These are phyloP conservation scores for Copsychus sechellarum DNA, from an alignment of 2,113 vertebrate species.

Conservation along the genomic window DNA sequence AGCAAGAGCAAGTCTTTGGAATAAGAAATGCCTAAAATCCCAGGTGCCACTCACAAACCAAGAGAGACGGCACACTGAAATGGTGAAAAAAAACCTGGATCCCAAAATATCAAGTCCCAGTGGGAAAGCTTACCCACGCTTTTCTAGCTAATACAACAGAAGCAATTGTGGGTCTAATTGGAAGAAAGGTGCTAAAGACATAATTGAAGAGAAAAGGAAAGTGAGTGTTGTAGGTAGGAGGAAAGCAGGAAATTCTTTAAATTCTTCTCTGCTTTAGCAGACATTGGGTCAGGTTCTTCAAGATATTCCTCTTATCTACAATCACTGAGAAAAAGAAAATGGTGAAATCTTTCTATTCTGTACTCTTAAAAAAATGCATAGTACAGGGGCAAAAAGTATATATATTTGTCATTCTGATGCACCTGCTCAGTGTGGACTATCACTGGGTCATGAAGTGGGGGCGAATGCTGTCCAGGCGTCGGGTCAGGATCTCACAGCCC, in stretches of 20 bases:
- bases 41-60: slow-evolving; percentile 13
- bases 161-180: slow-evolving; percentile 52
- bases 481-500: slow-evolving; percentile 94
- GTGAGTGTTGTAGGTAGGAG: slow-evolving; percentile 33
- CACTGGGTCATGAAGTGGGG: slow-evolving; percentile 92
- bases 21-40: slow-evolving; percentile 60
- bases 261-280: slow-evolving; percentile 64
- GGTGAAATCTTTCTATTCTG: slow-evolving; percentile 64
- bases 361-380: slow-evolving; percentile 69
- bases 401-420: background rate
- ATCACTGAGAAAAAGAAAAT: slow-evolving; percentile 68
- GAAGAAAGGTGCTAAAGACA: slow-evolving; percentile 57
- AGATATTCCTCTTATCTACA: slow-evolving; percentile 63
- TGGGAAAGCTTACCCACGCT: slow-evolving; percentile 32
- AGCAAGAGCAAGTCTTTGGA: slow-evolving; percentile 61
- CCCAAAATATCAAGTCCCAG: slow-evolving; percentile 33
- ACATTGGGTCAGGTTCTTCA: slow-evolving; percentile 49
- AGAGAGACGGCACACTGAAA: background rate
- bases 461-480: slow-evolving; percentile 81
- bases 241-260: slow-evolving; percentile 51
- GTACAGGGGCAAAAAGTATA: slow-evolving; percentile 47
- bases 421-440: slow-evolving; percentile 61
- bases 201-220: slow-evolving; percentile 9
- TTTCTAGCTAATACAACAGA: slow-evolving; percentile 47
- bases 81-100: slow-evolving; percentile 39